A percentile compares a stretch with the other conserved stretches of the same genome.
Evolutionary conservation across 2,797 vertebrate species (phyloP).

Genomic region (Myotis myotis): DNA sequence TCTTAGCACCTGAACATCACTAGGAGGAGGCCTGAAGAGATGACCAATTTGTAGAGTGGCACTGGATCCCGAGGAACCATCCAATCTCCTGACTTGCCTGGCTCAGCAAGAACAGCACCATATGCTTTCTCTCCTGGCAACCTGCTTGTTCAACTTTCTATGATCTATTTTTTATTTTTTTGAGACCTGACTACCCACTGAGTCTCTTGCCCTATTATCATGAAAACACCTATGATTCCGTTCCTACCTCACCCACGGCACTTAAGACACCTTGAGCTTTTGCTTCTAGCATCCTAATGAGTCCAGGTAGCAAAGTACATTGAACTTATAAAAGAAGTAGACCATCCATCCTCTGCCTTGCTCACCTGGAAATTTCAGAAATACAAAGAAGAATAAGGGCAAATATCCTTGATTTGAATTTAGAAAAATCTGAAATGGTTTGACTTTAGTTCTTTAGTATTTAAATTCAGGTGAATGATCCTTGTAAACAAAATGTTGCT

Average conservation of each 20-base stretch:
- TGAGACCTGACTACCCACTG: not conserved
- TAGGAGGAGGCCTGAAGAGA: not conserved
- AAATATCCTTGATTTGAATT: not conserved
- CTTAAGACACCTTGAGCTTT: not conserved
- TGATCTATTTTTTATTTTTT: not conserved
- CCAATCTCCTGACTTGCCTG: not conserved
- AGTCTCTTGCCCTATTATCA: not conserved
- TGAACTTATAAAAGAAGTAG: not conserved
- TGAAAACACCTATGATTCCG: not conserved
- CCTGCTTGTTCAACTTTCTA: not conserved
- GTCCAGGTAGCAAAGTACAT: not conserved
- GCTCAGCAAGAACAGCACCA: not conserved
- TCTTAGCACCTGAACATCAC: not conserved
- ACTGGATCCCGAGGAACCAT: not conserved
- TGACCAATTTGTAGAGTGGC: not conserved
- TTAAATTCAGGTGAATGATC: slow-evolving; percentile 25
- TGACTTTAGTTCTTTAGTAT: slow-evolving; percentile 32
- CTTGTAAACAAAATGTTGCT: slow-evolving; percentile 38
- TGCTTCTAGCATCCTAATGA: not conserved
- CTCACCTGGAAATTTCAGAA: slow-evolving; percentile 16
- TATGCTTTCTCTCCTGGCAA: not conserved
- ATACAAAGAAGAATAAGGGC: not conserved
- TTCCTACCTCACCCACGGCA: not conserved
- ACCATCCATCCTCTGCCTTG: not conserved
- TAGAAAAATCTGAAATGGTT: slow-evolving; percentile 41